Conservation (phyloP, 2,888 invertebrate species). For the Rotaria socialis region DNA sequence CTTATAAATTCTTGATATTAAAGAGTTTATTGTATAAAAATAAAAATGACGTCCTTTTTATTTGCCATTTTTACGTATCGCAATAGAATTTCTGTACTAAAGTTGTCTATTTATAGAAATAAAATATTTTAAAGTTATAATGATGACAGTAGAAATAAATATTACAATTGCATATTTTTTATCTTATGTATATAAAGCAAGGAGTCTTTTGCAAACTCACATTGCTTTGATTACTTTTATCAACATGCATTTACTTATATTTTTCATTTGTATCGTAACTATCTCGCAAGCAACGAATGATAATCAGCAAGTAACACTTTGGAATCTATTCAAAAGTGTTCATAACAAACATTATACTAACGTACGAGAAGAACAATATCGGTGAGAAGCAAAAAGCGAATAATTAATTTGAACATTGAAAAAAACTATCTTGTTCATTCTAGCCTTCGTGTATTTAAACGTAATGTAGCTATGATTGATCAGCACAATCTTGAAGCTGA, state of each 20-base stretch:
- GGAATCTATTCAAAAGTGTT: neutral
- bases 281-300: neutral
- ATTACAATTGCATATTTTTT: neutral
- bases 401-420: neutral
- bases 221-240: neutral
- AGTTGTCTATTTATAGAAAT: neutral
- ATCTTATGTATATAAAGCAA: neutral
- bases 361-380: neutral
- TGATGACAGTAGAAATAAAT: neutral
- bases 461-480: conserved; percentile 50
- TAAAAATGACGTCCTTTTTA: no score
- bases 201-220: neutral
- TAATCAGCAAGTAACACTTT: neutral
- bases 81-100: neutral
- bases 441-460: conserved; percentile 50
- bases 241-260: neutral
- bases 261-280: neutral
- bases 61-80: no score
- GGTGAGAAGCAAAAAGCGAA: neutral
- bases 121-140: neutral
- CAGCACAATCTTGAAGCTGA: conserved; percentile 52
- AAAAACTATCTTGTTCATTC: neutral
- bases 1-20: no score
- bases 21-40: no score
- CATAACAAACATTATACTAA: neutral